These are phyloP conservation scores for Dicranocentrus wangi DNA, from an alignment of 2,888 invertebrate species.

Conservation along the genomic window DNA sequence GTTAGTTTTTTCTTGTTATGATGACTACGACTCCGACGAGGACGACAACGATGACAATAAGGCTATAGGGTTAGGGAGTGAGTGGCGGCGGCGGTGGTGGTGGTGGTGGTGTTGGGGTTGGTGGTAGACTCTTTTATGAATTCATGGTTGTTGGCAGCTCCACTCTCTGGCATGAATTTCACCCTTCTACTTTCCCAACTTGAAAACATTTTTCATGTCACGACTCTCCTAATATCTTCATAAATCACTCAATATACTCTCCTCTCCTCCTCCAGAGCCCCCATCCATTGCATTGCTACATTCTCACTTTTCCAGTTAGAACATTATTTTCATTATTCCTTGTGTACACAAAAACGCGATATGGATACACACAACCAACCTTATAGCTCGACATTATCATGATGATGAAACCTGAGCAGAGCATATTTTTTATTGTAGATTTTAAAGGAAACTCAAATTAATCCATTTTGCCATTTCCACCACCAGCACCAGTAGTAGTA, in stretches of 20 bases:
- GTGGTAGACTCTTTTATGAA: slow-evolving; percentile 5
- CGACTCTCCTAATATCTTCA: slow-evolving; percentile 55
- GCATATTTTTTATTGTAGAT: slow-evolving; percentile 5
- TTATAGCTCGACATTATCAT: background rate
- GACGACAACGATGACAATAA: slow-evolving; percentile 29
- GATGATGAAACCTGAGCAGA: background rate
- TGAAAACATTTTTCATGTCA: slow-evolving; percentile 60
- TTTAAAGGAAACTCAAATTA: slow-evolving; percentile 36
- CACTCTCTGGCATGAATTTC: slow-evolving; percentile 51
- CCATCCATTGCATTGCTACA: slow-evolving; percentile 41
- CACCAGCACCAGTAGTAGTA: background rate
- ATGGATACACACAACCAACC: background rate
- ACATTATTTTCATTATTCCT: background rate
- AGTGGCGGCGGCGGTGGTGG: slow-evolving; percentile 13
- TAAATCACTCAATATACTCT: slow-evolving; percentile 57
- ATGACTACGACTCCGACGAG: background rate
- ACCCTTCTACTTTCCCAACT: slow-evolving; percentile 56
- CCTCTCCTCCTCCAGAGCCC: no score
- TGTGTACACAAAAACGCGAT: background rate
- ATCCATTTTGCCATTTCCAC: slow-evolving; percentile 8
- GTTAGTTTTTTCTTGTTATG: no score
- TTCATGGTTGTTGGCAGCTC: slow-evolving; percentile 54
- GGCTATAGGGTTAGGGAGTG: background rate
- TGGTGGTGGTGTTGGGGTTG: slow-evolving; percentile 1
- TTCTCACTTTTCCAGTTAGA: slow-evolving; percentile 42